These are phyloP conservation scores for Crotophaga sulcirostris DNA, from an alignment of 2,113 vertebrate genomes.

Conservation along the genomic window DNA sequence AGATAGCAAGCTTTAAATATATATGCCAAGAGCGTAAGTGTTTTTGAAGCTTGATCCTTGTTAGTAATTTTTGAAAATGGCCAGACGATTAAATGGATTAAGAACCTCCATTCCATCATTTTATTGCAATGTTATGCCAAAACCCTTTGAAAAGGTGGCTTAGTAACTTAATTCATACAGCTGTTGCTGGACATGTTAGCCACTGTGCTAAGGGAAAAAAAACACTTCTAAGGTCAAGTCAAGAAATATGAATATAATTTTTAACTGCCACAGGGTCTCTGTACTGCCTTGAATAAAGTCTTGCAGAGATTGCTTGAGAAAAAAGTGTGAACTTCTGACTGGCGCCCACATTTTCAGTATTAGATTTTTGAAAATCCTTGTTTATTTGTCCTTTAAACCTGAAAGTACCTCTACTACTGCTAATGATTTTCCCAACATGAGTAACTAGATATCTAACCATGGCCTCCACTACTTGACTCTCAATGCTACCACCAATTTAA, in stretches of 20 bases:
- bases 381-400: not conserved
- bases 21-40: not conserved
- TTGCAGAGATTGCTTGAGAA: not conserved
- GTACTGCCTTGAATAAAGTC: not conserved
- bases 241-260: not conserved
- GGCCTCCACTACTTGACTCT: not conserved
- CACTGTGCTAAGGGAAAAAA: not conserved
- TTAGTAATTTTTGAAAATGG: not conserved
- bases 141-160: not conserved
- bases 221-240: not conserved
- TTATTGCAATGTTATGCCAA: not conserved
- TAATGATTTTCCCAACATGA: not conserved
- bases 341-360: not conserved
- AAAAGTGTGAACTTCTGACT: not conserved
- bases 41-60: not conserved
- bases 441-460: not conserved
- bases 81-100: not conserved
- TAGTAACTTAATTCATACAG: not conserved
- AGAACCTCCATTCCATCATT: not conserved
- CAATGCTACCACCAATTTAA: not conserved
- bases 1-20: not conserved
- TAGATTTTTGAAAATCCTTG: not conserved
- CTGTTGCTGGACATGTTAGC: fast-evolving
- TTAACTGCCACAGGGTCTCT: not conserved
- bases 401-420: not conserved